These are phyloP conservation scores for Cryptoprocta ferox DNA, from an alignment of 2,797 vertebrate species.

Conservation along the genomic window DNA sequence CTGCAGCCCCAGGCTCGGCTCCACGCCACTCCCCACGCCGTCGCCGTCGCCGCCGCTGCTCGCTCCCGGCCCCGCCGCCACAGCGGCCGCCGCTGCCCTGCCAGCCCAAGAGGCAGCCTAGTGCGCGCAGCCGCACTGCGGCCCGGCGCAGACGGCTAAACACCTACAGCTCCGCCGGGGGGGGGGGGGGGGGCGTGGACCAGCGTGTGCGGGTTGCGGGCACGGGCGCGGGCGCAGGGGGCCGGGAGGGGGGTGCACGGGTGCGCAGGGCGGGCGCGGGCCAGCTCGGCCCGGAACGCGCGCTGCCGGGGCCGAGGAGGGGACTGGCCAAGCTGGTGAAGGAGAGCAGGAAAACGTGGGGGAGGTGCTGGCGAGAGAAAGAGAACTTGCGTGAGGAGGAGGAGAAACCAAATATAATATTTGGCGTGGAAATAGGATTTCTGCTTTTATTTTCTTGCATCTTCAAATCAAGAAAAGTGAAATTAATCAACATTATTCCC, in stretches of 20 bases:
- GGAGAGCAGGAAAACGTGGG: conserved; percentile 39
- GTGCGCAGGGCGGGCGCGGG: neutral
- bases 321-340: neutral
- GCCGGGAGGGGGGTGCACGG: neutral
- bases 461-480: conserved; percentile 29
- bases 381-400: conserved; percentile 38
- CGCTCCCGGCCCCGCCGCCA: conserved; percentile 84
- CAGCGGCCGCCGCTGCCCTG: conserved; percentile 74
- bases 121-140: conserved; percentile 90
- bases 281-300: neutral
- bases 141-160: conserved; percentile 82
- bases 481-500: neutral
- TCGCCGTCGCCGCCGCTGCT: conserved; percentile 64
- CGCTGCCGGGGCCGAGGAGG: neutral
- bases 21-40: conserved; percentile 56
- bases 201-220: neutral
- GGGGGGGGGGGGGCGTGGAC: conserved; percentile 42
- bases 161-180: conserved; percentile 73
- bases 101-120: conserved; percentile 81
- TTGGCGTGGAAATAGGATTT: conserved; percentile 8
- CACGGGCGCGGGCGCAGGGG: neutral
- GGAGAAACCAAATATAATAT: conserved; percentile 45
- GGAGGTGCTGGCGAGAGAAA: conserved; percentile 55
- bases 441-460: neutral
- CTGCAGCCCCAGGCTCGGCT: conserved; percentile 64